Conservation (phyloP, 2,113 vertebrate genomes). For the Agapornis roseicollis region DNA sequence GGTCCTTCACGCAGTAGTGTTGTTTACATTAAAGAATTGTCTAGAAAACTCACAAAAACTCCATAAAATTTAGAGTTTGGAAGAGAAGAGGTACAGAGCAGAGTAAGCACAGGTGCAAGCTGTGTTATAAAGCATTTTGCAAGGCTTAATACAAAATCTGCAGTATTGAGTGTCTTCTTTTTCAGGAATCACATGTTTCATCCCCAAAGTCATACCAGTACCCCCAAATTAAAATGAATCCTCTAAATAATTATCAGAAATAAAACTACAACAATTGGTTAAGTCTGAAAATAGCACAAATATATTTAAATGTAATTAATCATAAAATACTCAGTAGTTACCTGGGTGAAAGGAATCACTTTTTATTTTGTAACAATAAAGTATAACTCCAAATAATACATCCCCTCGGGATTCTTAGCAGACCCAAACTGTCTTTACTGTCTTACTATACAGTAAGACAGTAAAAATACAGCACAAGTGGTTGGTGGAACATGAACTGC, state of each 20-base stretch:
- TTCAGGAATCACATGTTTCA: neutral
- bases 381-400: neutral
- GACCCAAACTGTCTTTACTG: neutral
- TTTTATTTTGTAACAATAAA: neutral
- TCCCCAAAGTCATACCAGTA: neutral
- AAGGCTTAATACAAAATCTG: neutral
- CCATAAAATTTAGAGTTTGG: neutral
- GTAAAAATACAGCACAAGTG: neutral
- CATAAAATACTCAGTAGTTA: neutral
- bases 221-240: neutral
- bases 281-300: neutral
- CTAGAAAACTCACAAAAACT: neutral
- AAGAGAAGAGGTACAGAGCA: neutral
- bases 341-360: neutral
- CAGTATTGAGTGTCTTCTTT: neutral
- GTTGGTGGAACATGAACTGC: neutral
- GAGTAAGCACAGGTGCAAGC: neutral
- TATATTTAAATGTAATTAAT: neutral
- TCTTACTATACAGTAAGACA: neutral
- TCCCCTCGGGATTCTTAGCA: neutral
- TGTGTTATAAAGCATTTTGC: neutral
- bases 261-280: neutral
- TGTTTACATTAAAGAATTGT: neutral
- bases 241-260: neutral
- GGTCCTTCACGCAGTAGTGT: neutral